Evolutionary conservation across 2,888 invertebrate genomes (phyloP).

Genomic region (Crepidodera aurea): DNA sequence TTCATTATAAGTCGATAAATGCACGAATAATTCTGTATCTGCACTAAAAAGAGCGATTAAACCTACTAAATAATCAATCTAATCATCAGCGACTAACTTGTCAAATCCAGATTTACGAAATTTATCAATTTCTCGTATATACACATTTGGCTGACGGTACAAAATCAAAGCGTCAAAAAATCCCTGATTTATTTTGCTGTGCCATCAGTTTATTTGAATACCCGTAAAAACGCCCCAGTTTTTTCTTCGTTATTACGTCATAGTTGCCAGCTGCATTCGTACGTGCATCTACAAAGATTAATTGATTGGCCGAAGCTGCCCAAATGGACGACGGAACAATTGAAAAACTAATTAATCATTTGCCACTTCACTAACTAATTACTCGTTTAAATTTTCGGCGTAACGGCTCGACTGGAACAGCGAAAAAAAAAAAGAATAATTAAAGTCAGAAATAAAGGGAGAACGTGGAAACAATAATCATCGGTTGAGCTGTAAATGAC

Average conservation of each 20-base stretch:
- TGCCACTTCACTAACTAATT: constrained; percentile 15
- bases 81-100: background rate
- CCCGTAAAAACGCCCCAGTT: background rate
- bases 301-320: constrained; percentile 5
- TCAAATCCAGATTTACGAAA: background rate
- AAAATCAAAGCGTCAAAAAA: constrained; percentile 2
- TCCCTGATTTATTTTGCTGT: background rate
- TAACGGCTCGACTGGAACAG: background rate
- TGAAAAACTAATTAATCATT: constrained; percentile 10
- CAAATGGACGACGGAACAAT: constrained; percentile 1
- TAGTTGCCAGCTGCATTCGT: constrained; percentile 2
- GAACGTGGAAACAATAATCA: background rate
- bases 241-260: background rate
- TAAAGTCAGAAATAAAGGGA: background rate
- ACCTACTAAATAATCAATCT: no score
- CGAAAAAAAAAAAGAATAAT: background rate
- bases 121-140: background rate
- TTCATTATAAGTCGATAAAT: no score
- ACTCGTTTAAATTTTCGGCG: constrained; percentile 6
- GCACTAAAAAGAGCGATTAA: no score
- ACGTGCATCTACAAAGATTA: constrained; percentile 3
- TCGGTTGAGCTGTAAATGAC: background rate
- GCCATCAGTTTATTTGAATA: background rate
- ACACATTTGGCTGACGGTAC: background rate
- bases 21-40: no score